Evolutionary conservation across 2,113 vertebrate species (phyloP), one percentile per base, ranked within the genome.

Genomic region (Entomyzon cyanotis): DNA sequence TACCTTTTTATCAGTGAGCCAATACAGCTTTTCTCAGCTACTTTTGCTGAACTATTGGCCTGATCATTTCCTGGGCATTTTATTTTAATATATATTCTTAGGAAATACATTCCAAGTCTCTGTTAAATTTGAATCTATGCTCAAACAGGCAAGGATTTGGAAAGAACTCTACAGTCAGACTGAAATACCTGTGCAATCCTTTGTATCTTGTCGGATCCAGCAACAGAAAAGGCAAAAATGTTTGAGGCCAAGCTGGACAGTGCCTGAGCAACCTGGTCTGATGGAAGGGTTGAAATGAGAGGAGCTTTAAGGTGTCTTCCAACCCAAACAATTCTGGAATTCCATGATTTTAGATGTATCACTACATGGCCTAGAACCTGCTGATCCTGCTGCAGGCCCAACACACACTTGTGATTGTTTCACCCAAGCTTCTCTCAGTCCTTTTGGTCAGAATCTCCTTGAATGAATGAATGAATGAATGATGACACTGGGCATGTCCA

Each of bases 1-100:
- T 96, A 44, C 88, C 79, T 94, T 96, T 95, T 95, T 89, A 95
- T 93, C 95, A 92, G 80, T 68, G 89, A 94, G 92, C 84, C 84
- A 89, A 44, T 70, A 65, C 44, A 56, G 76, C 62, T 96, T 91
- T 89, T 84, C 85, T 79, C 89, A 80, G 80, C 88, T 90, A 56
- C 87, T 95, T 95, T 77, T 68, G 33, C 69, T 94, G 87, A 95
- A 88, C 82, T 93, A 42, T 94, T 95, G 89, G 75, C 76, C 90
- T 81, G 67, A 94, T 92, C 78, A 55, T 91, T 95, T 95, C 87
- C 87, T 87, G 89, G 89, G 68, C 59, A 85, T 77, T 91, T 91
- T 41, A 68, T 94, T 93, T 91, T 80, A 87, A 77, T 94, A 46
- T 63, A 49, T 79, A 91, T 94, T 84, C 52, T 44, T 74, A 41